Evolutionary conservation across 2,113 vertebrate genomes (phyloP).

Genomic region (Paraplagusia blochii): DNA sequence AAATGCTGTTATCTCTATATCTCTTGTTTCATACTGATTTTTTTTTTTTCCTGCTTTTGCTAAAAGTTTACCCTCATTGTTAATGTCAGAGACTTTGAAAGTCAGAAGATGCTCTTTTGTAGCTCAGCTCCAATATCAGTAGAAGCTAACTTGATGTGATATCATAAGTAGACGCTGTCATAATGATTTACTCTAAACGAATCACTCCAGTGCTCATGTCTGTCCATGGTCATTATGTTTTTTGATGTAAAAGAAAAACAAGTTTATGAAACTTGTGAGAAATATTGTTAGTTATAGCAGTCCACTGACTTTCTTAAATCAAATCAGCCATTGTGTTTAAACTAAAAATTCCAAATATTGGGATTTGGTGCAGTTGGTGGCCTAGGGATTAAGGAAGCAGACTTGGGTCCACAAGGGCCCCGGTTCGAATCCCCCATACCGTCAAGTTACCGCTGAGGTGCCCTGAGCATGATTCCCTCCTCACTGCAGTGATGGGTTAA

Average conservation of each 20-base stretch:
- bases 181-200: conserved; percentile 17
- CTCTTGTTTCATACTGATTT: conserved; percentile 54
- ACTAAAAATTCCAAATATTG: too few relatives aligned
- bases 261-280: too few relatives aligned
- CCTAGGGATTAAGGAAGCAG: too few relatives aligned
- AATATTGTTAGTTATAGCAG: too few relatives aligned
- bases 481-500: too few relatives aligned
- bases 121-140: neutral
- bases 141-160: conserved; percentile 2
- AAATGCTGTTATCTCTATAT: conserved; percentile 33
- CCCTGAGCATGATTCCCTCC: too few relatives aligned
- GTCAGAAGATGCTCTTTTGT: conserved; percentile 12
- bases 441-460: too few relatives aligned
- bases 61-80: neutral
- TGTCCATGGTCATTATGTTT: conserved; percentile 10
- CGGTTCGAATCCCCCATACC: too few relatives aligned
- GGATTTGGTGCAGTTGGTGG: too few relatives aligned
- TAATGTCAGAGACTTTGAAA: neutral
- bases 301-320: too few relatives aligned
- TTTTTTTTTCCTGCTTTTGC: conserved; percentile 3
- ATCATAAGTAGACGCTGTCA: neutral
- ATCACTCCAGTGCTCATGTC: neutral
- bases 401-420: too few relatives aligned
- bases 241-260: conserved; percentile 1
- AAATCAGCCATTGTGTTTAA: too few relatives aligned